These are phyloP conservation scores for Tupaia tana DNA, from an alignment of 2,113 vertebrate species.

Conservation along the genomic window DNA sequence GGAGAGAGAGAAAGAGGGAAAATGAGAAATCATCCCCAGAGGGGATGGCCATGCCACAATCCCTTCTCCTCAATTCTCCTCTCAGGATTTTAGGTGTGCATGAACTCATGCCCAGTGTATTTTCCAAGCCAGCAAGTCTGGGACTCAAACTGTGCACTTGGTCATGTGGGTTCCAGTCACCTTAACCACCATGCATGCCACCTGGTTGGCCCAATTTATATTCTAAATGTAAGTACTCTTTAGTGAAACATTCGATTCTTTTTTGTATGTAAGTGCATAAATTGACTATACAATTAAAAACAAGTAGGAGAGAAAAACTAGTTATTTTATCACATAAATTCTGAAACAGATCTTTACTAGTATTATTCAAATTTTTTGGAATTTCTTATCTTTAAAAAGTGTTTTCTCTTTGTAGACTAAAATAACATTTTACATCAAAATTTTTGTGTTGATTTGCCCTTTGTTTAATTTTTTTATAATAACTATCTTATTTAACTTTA, in stretches of 20 bases:
- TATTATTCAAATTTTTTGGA: background rate
- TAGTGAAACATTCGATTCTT: conserved; percentile 21
- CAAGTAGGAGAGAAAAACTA: background rate
- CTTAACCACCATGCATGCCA: too few species aligned
- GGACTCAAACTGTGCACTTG: too few species aligned
- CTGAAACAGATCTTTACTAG: background rate
- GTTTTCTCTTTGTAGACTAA: background rate
- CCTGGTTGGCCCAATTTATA: too few species aligned
- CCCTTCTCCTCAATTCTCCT: too few species aligned
- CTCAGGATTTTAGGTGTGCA: too few species aligned
- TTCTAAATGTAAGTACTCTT: background rate
- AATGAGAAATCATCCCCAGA: too few species aligned
- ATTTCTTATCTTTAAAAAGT: conserved; percentile 30
- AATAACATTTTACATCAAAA: background rate
- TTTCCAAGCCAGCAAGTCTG: too few species aligned
- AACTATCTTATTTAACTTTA: too few species aligned
- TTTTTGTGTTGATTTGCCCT: background rate
- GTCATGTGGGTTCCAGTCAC: too few species aligned
- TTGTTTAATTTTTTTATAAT: background rate
- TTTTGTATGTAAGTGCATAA: background rate
- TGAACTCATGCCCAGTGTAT: too few species aligned
- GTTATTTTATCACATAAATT: conserved; percentile 43
- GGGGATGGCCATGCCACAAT: too few species aligned
- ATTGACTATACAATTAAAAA: background rate
- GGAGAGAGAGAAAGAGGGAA: too few species aligned